Evolutionary conservation across 2,888 invertebrate species (phyloP).

Genomic region (Hirtodrosophila duncani): DNA sequence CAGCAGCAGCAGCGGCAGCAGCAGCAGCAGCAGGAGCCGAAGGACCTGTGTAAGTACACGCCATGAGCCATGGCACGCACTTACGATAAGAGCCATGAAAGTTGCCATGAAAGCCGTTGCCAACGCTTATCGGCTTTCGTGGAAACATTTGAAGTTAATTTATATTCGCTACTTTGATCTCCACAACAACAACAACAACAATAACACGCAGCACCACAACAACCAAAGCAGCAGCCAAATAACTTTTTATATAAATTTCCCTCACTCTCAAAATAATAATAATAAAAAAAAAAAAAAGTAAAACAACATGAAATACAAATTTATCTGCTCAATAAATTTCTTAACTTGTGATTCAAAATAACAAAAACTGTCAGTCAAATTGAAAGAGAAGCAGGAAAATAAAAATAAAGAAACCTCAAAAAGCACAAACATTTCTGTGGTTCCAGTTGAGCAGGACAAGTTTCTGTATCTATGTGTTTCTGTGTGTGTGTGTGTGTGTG

Average conservation of each 20-base stretch:
- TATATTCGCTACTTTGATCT: constrained; percentile 60
- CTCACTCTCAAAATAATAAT: too few species aligned
- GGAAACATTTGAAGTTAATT: constrained; percentile 56
- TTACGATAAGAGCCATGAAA: constrained; percentile 50
- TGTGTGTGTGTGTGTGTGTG: constrained; percentile 1
- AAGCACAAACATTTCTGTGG: too few species aligned
- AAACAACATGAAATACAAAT: constrained; percentile 25
- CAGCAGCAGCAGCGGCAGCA: neutral
- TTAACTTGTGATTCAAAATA: constrained; percentile 58
- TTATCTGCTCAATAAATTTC: constrained; percentile 65
- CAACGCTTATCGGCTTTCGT: constrained; percentile 53
- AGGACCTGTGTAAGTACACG: constrained; percentile 35
- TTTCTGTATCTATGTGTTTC: constrained; percentile 9
- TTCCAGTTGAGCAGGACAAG: constrained; percentile 12
- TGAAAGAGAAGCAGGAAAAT: constrained; percentile 5
- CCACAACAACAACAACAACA: neutral
- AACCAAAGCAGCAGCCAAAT: constrained; percentile 5
- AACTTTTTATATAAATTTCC: constrained; percentile 66
- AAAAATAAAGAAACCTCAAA: neutral
- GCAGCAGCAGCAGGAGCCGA: constrained; percentile 7
- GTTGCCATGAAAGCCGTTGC: constrained; percentile 33
- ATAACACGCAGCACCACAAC: neutral
- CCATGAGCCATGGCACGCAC: neutral
- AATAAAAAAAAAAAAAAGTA: constrained; percentile 39
- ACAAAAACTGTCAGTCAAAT: constrained; percentile 45